These are phyloP conservation scores for Electrophaes corylata DNA, from an alignment of 2,888 invertebrate species.

Conservation along the genomic window DNA sequence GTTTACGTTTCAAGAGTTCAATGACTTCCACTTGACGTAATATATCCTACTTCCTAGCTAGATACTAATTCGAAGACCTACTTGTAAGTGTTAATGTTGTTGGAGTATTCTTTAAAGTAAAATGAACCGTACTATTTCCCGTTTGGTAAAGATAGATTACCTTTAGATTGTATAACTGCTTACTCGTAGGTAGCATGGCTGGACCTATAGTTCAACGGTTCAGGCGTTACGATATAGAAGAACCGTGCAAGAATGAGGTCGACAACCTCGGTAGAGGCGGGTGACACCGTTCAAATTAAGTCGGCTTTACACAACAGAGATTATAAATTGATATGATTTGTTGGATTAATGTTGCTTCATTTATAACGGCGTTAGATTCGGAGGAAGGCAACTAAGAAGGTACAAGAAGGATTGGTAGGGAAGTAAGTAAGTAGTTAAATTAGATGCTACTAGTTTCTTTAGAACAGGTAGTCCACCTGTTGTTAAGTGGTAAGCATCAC, in stretches of 20 bases:
- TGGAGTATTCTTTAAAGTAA: conserved; percentile 59
- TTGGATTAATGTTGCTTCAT: conserved; percentile 3
- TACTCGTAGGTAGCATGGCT: conserved; percentile 21
- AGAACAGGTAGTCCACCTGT: too few species aligned
- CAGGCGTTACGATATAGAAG: conserved; percentile 68
- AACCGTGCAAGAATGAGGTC: conserved; percentile 64
- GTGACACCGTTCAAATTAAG: conserved; percentile 60
- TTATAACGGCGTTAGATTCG: neutral
- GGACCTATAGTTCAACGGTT: conserved; percentile 59
- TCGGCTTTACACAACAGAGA: conserved; percentile 40
- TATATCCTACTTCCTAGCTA: conserved; percentile 13
- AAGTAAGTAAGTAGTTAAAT: neutral
- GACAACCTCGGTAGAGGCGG: conserved; percentile 66
- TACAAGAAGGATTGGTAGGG: neutral
- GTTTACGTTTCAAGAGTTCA: conserved; percentile 15
- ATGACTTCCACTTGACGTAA: conserved; percentile 19
- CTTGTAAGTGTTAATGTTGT: conserved; percentile 28
- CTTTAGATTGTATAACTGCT: conserved; percentile 38
- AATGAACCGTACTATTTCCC: conserved; percentile 81
- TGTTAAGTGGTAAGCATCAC: too few species aligned
- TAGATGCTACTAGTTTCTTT: too few species aligned
- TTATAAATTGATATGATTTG: conserved; percentile 23
- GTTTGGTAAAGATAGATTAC: conserved; percentile 62
- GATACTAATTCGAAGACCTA: conserved; percentile 5
- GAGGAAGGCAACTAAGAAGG: too few species aligned